phyloP scores from a whole-genome alignment of 2,113 vertebrate genomes.

The Oreochromis spilurus region DNA sequence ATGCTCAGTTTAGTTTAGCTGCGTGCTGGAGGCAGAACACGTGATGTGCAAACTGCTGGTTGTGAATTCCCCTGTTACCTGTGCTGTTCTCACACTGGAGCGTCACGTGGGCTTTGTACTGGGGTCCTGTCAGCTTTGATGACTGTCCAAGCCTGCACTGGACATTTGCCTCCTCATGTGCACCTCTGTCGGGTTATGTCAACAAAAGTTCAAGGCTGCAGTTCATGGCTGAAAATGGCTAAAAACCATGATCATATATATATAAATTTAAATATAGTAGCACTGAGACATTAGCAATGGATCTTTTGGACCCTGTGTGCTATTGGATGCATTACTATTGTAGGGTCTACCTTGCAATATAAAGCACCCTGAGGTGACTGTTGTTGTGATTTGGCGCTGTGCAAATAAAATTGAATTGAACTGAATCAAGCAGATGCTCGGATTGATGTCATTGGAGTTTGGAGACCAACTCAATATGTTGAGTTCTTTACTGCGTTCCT shows the following conservation, averaged over 20 bases:
- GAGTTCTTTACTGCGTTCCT: not conserved
- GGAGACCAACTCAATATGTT: not conserved
- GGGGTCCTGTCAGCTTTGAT: not conserved
- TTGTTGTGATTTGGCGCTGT: rapidly evolving
- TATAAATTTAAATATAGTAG: not conserved
- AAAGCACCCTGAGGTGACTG: not conserved
- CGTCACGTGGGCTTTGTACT: not conserved
- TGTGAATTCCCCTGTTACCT: not conserved
- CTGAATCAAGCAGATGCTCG: rapidly evolving
- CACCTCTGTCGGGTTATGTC: not conserved
- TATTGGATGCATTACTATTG: not conserved
- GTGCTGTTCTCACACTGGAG: not conserved
- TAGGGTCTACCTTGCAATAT: not conserved
- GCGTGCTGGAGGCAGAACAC: not conserved
- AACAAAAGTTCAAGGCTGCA: not conserved
- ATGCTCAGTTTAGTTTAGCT: not conserved
- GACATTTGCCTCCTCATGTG: not conserved
- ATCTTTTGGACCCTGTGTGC: not conserved
- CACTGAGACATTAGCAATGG: not conserved
- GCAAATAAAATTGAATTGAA: not conserved
- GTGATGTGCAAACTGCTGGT: not conserved
- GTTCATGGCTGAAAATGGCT: not conserved
- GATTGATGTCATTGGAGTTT: not conserved
- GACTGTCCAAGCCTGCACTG: not conserved
- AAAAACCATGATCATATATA: not conserved